These are phyloP conservation scores for Chrysotoxum bicinctum DNA, from an alignment of 2,888 invertebrate genomes.

Conservation along the genomic window DNA sequence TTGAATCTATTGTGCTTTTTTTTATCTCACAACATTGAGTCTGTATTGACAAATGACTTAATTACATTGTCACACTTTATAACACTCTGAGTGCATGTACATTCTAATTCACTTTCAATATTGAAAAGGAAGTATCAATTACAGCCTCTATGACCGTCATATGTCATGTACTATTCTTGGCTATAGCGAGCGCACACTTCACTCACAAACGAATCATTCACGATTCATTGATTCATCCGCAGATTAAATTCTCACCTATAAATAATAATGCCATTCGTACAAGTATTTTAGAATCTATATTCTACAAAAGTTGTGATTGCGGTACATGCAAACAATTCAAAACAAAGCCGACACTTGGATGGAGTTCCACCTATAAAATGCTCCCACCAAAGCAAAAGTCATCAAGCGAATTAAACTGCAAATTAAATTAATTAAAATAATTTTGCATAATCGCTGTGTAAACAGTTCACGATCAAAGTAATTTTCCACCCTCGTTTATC, in stretches of 20 bases:
- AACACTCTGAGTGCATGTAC: neutral
- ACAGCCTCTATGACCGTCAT: constrained; percentile 51
- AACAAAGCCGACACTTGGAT: constrained; percentile 33
- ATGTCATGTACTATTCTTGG: constrained; percentile 53
- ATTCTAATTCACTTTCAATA: constrained; percentile 43
- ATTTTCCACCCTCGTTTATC: constrained; percentile 69
- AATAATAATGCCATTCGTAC: constrained; percentile 3
- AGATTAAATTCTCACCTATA: constrained; percentile 23
- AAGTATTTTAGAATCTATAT: neutral
- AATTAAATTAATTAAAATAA: constrained; percentile 73
- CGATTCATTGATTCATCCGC: constrained; percentile 61
- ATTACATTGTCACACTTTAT: constrained; percentile 5
- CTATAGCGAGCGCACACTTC: constrained; percentile 12
- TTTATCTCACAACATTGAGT: neutral
- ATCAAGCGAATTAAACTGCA: constrained; percentile 30
- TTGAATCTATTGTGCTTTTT: neutral
- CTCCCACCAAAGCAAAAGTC: neutral
- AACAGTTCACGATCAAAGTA: constrained; percentile 71
- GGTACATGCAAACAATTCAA: constrained; percentile 14
- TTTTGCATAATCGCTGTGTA: constrained; percentile 66
- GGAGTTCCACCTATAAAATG: neutral
- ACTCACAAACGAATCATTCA: constrained; percentile 27
- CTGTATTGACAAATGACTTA: constrained; percentile 15
- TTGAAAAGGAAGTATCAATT: constrained; percentile 64
- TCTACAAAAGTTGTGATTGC: constrained; percentile 16